Evolutionary conservation across 1,140 invertebrate species (phyloP), one percentile per base, ranked within the genome.

Genomic region (Lysiphlebus fabarum): DNA sequence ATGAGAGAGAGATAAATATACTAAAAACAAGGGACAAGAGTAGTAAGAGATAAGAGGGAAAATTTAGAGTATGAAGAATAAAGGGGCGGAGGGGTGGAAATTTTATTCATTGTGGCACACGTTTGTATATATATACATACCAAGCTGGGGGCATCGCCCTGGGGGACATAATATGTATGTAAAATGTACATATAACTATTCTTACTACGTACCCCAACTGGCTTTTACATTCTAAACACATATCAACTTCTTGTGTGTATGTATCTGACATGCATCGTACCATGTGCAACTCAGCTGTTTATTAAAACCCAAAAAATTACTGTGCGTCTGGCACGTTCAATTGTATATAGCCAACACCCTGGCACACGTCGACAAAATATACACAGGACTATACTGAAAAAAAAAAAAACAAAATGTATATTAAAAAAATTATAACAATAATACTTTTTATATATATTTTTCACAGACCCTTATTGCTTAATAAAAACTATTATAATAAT

Each of bases 251-350:
- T 40, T 59, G 57, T 14, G 47, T 43, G 44, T n/a, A n/a, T 44
- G 61, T 56, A 59, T 63, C 53, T 65, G 65, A 63, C 61, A 51
- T 51, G 57, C 53, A 61, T 56, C 53, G 57, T 61, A 63, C 67
- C 70, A 72, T 70, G 71, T 71, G 71, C 67, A 65, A 64, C 68
- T 73, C 71, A 73, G 73, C 69, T 74, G 73, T 72, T 70, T 64
- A 61, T 67, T 70, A 74, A 73, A 74, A 70, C 69, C 68, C 61
- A 60, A 26, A 26, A 73, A 74, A 75, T 74, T 74, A 75, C 71
- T 69, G 59, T 62, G 53, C 62, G 53, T 56, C 56, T 59, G 49
- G 59, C 61, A 54, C 47, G 50, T 57, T 61, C 60, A 56, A 67
- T 65, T 56, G 33, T 6, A 7, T 38, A 26, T 26, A 26, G 17